Conservation (phyloP, 2,113 vertebrate species). For the Embiotoca jacksoni region DNA sequence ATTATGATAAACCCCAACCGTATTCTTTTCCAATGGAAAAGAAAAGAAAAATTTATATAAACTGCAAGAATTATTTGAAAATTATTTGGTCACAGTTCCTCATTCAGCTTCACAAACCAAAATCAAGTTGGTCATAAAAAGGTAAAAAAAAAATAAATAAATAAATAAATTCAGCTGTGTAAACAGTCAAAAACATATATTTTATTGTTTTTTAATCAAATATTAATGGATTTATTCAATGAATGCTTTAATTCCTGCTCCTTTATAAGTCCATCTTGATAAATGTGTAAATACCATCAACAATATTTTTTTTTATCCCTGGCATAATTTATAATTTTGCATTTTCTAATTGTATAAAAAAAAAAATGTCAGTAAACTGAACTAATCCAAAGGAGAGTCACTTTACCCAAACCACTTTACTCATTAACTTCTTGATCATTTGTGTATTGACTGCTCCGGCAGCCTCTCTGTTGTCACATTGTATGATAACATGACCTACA, state of each 20-base stretch:
- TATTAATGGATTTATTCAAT: not conserved
- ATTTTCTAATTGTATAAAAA: not conserved
- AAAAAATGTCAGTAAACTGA: not conserved
- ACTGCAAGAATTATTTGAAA: conserved; percentile 14
- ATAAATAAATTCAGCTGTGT: too few relatives aligned
- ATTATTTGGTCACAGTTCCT: too few relatives aligned
- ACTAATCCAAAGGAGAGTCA: conserved; percentile 6
- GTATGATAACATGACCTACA: conserved; percentile 67
- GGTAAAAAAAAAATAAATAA: too few relatives aligned
- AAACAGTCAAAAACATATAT: too few relatives aligned
- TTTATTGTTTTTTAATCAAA: too few relatives aligned
- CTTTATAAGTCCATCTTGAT: too few relatives aligned
- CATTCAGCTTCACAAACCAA: too few relatives aligned
- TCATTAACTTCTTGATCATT: conserved; percentile 48
- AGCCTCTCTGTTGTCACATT: conserved; percentile 46
- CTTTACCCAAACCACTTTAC: conserved; percentile 31
- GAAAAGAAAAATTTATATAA: not conserved
- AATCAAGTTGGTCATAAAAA: too few relatives aligned
- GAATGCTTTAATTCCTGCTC: not conserved
- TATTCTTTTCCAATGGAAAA: not conserved
- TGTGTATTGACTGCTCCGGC: conserved; percentile 11
- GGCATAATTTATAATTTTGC: not conserved
- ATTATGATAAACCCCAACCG: not conserved
- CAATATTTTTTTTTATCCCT: not conserved
- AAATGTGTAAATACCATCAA: not conserved